These are phyloP conservation scores for Austrofundulus limnaeus DNA, from an alignment of 2,113 vertebrate species.

Conservation along the genomic window DNA sequence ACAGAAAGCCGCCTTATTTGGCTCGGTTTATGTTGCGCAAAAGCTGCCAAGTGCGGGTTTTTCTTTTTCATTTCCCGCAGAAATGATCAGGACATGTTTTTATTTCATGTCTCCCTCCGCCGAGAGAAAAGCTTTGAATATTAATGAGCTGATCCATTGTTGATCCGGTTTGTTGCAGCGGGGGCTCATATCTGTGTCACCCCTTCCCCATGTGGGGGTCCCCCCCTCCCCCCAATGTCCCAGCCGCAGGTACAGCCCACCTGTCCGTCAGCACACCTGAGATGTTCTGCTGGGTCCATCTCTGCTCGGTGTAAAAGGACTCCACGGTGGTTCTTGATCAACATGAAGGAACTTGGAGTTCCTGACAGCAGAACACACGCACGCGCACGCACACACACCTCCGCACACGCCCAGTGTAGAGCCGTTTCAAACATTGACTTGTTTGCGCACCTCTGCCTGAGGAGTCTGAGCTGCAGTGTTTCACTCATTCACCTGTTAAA, in stretches of 20 bases:
- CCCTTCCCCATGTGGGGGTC: background rate
- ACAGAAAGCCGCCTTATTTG: too few relatives aligned
- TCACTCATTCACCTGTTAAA: too few relatives aligned
- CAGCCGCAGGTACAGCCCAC: background rate
- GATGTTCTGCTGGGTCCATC: too few relatives aligned
- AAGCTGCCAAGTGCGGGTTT: background rate
- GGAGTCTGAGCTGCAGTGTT: too few relatives aligned
- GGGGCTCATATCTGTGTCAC: background rate
- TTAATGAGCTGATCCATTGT: constrained; percentile 38
- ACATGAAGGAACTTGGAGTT: constrained; percentile 39
- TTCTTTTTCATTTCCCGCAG: background rate
- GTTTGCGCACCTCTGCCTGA: constrained; percentile 43
- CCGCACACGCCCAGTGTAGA: constrained; percentile 60
- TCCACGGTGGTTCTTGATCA: background rate
- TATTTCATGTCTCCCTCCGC: background rate
- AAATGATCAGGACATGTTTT: too few relatives aligned
- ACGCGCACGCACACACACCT: constrained; percentile 65
- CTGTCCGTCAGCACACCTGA: background rate
- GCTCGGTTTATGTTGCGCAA: background rate
- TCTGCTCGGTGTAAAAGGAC: too few relatives aligned
- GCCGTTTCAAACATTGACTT: constrained; percentile 58
- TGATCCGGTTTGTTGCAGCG: constrained; percentile 28
- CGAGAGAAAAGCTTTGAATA: too few relatives aligned
- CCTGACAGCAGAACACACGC: constrained; percentile 55
- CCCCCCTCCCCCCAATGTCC: too few relatives aligned